Conservation (phyloP, 2,888 invertebrate species). For the Agrypnus murinus region DNA sequence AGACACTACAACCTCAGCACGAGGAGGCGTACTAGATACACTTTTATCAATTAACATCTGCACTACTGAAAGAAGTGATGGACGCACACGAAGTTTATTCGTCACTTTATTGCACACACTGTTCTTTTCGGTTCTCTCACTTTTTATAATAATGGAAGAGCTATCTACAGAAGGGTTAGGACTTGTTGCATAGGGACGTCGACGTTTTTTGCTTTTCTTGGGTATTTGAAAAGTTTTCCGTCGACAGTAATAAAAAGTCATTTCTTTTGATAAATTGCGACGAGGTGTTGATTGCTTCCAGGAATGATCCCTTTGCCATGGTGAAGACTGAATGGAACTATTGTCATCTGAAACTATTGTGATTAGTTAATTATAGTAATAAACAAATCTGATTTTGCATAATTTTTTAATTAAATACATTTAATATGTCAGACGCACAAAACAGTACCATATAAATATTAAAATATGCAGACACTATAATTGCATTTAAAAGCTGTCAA, state of each 20-base stretch:
- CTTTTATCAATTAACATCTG: slow-evolving; percentile 65
- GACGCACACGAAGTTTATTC: slow-evolving; percentile 55
- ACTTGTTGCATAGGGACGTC: slow-evolving; percentile 55
- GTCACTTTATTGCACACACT: slow-evolving; percentile 60
- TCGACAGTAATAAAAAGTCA: slow-evolving; percentile 81
- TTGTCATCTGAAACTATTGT: slow-evolving; percentile 89
- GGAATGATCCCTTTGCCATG: slow-evolving; percentile 92
- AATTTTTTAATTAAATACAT: no score
- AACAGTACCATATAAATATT: slow-evolving; percentile 6
- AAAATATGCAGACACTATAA: slow-evolving; percentile 14
- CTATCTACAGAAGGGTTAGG: slow-evolving; percentile 49
- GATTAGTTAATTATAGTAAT: slow-evolving; percentile 1
- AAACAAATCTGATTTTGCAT: slow-evolving; percentile 12
- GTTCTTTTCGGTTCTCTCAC: slow-evolving; percentile 53
- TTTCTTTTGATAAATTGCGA: slow-evolving; percentile 82
- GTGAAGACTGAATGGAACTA: slow-evolving; percentile 92
- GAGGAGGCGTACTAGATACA: slow-evolving; percentile 62
- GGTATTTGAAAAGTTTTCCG: slow-evolving; percentile 69
- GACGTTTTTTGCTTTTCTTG: slow-evolving; percentile 61
- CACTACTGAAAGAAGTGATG: slow-evolving; percentile 63
- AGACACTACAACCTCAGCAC: slow-evolving; percentile 77
- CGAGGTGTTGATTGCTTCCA: slow-evolving; percentile 90
- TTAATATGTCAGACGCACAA: no score
- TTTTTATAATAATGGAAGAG: slow-evolving; percentile 45
- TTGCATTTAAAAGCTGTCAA: slow-evolving; percentile 1